Base-by-base conservation (phyloP, 2,797 vertebrate species). In the Phalanger gymnotis region DNA sequence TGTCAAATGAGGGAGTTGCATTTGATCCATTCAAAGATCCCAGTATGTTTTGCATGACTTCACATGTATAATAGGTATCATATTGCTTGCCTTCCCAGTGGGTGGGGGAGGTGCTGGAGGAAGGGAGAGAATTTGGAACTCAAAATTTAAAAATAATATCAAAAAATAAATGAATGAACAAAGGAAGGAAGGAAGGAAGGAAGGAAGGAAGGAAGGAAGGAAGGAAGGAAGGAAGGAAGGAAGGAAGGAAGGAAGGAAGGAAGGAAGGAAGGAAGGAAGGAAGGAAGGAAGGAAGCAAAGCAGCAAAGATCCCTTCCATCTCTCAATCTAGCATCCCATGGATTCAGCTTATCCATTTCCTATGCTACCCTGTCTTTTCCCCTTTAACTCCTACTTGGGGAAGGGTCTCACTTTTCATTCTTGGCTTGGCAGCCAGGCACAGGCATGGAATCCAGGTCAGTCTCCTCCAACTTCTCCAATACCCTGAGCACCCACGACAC, bases 51-150 rank as follows among this genome's bases (percentile, higher is more conserved):
- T 47, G 2, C 40, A 27, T 47, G 40, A 81, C 19, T 81, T 81
- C 40, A 81, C 7, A 47, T 47, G 22, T 11, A 30, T 30, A 58
- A 11, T 30, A 10, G 10, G 10, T 12, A 58, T 58, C 28, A 31
- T 58, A 81, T 47, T 81, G 7, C 7, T 40, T 47, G 73, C 22
- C 22, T 81, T 27, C 73, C 47, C 40, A 47, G 3, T 81, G 73
- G 40, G 6, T 47, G 9, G 6, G n/a, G 16, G 2, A 81, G 34
- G 19, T 5, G 0, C n/a, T 0, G 0, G 13, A n/a, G 31, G 2
- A 34, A 22, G 31, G 66, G 90, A 91, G 73, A 91, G 52, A n/a
- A 91, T 53, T 19, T 94, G 30, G 6, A 30, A 81, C 9, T 51
- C 54, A 94, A 51, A 56, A 31, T 54, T 52, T 34, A 66, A 66